Evolutionary conservation across 1,140 invertebrate species (phyloP).

Genomic region (Hypsibius dujardini): DNA sequence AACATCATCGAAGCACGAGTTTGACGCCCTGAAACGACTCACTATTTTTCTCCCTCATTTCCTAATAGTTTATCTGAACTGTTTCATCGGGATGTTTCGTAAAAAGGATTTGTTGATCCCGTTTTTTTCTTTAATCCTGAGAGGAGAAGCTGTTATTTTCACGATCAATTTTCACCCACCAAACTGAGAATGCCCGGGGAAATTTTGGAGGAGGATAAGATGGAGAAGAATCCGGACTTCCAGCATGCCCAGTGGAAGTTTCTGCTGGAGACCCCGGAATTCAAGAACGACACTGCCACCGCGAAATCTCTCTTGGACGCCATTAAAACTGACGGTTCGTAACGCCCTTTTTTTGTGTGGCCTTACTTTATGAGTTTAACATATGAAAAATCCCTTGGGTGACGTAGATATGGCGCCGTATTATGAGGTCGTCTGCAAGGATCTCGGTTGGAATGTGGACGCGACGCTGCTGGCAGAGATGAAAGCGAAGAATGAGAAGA

Average conservation of each 20-base stretch:
- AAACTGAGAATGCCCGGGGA: not conserved
- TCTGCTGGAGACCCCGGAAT: no score
- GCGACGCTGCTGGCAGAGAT: constrained; percentile 54
- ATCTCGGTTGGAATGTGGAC: constrained; percentile 61
- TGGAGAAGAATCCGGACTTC: no score
- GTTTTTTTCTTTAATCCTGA: not conserved
- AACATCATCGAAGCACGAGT: not conserved
- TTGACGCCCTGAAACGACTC: not conserved
- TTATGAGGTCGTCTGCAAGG: constrained; percentile 63
- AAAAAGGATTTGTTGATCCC: not conserved
- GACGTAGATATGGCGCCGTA: constrained; percentile 94
- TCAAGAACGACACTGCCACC: no score
- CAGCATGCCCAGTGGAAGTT: no score
- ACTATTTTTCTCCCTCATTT: not conserved
- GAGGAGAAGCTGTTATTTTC: not conserved
- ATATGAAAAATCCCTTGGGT: no score
- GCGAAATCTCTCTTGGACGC: no score
- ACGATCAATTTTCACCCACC: not conserved
- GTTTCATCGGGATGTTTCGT: not conserved
- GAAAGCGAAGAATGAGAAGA: constrained; percentile 61
- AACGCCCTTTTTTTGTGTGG: no score
- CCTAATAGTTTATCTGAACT: not conserved
- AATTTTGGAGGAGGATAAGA: constrained; percentile 2
- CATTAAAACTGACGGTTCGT: no score
- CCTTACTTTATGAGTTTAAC: no score